Conservation (phyloP, 2,888 invertebrate species). For the Lithosia quadra region DNA sequence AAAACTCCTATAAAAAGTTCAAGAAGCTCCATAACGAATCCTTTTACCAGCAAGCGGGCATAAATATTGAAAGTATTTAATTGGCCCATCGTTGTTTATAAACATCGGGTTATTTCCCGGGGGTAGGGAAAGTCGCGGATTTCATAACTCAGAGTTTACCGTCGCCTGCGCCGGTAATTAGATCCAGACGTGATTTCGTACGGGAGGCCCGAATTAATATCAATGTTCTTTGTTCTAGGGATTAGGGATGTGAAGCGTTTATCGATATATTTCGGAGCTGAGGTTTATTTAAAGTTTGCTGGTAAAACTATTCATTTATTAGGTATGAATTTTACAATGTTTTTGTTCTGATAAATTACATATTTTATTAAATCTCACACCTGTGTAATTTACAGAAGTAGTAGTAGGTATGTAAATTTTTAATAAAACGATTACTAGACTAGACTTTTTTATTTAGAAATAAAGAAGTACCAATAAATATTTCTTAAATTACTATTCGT, state of each 20-base stretch:
- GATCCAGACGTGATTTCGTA: conserved; percentile 84
- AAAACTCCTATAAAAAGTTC: background rate
- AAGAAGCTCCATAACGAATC: background rate
- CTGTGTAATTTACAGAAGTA: too few species aligned
- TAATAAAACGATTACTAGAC: too few species aligned
- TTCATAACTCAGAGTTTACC: conserved; percentile 84
- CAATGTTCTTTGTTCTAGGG: conserved; percentile 81
- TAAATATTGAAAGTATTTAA: conserved; percentile 48
- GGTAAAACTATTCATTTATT: background rate
- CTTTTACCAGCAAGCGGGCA: conserved; percentile 23
- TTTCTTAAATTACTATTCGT: too few species aligned
- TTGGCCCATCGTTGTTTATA: conserved; percentile 72
- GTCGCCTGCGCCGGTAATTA: conserved; percentile 78
- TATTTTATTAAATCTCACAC: too few species aligned
- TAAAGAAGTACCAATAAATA: too few species aligned
- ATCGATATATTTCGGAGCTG: conserved; percentile 5
- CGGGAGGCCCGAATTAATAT: conserved; percentile 84
- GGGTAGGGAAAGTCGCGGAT: conserved; percentile 78
- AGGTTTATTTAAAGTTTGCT: background rate
- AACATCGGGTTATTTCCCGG: conserved; percentile 82
- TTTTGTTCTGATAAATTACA: too few species aligned
- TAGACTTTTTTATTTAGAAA: too few species aligned
- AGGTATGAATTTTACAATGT: background rate
- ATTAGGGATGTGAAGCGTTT: conserved; percentile 57
- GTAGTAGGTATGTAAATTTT: too few species aligned